Evolutionary conservation across 2,888 invertebrate genomes (phyloP).

Genomic region (Tortricodes alternella): DNA sequence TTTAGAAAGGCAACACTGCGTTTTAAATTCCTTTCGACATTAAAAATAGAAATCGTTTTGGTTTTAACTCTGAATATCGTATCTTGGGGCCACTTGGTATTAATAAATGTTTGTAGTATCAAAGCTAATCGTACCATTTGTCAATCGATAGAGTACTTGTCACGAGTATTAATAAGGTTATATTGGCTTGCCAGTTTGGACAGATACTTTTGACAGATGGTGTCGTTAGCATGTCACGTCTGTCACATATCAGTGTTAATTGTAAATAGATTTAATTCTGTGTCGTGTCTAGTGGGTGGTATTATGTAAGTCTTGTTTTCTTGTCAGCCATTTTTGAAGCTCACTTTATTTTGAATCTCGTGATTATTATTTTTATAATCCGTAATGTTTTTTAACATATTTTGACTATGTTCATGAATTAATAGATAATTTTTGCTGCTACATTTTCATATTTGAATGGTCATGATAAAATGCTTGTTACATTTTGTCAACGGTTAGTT

Average conservation of each 20-base stretch:
- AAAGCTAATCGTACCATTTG: conserved; percentile 30
- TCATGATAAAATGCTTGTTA: no score
- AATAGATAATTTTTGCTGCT: conserved; percentile 16
- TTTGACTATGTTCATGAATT: conserved; percentile 8
- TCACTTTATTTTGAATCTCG: conserved; percentile 28
- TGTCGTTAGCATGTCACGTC: conserved; percentile 32
- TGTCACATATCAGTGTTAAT: conserved; percentile 74
- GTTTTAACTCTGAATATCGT: conserved; percentile 49
- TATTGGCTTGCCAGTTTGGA: conserved; percentile 12
- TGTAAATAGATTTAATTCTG: conserved; percentile 53
- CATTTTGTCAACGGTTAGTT: no score
- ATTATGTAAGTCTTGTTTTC: conserved; percentile 37
- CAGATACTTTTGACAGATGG: conserved; percentile 21
- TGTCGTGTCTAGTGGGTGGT: conserved; percentile 78
- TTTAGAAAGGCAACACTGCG: conserved; percentile 24
- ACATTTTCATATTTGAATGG: not conserved
- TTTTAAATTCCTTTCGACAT: not conserved
- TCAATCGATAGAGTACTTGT: conserved; percentile 10
- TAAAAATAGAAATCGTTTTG: conserved; percentile 34
- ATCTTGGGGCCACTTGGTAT: conserved; percentile 59
- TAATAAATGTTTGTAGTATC: conserved; percentile 35
- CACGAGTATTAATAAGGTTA: not conserved
- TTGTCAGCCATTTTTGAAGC: conserved; percentile 31
- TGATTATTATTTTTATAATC: conserved; percentile 12
- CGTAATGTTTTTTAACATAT: conserved; percentile 15